These are phyloP conservation scores for Buathra laborator DNA, from an alignment of 2,888 invertebrate genomes.

Conservation along the genomic window DNA sequence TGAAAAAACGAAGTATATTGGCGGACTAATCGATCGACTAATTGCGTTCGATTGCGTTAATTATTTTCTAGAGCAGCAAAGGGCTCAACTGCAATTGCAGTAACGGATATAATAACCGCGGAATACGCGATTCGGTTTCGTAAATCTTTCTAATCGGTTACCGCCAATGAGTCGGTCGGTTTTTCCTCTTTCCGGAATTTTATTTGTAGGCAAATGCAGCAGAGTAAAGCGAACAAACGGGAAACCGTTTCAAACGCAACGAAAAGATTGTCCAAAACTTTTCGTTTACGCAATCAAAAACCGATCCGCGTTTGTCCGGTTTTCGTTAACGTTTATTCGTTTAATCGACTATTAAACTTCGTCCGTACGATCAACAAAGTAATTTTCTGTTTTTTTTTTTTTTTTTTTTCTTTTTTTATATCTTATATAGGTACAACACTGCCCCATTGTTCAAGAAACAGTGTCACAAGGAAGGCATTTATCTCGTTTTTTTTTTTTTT, in stretches of 20 bases:
- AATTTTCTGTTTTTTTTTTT: constrained; percentile 58
- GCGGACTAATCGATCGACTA: constrained; percentile 40
- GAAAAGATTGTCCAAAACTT: not conserved
- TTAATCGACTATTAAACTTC: constrained; percentile 74
- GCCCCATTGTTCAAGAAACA: constrained; percentile 65
- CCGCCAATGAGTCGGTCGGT: constrained; percentile 71
- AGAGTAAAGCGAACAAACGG: constrained; percentile 30
- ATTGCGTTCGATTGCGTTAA: not conserved
- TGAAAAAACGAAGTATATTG: constrained; percentile 46
- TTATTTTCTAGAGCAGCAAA: constrained; percentile 19
- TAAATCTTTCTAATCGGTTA: constrained; percentile 11
- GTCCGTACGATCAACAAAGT: constrained; percentile 76
- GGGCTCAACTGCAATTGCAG: constrained; percentile 24
- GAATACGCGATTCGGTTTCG: constrained; percentile 7
- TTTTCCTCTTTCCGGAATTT: constrained; percentile 74
- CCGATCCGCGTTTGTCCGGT: constrained; percentile 20
- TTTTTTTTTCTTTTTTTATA: constrained; percentile 57
- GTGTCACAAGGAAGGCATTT: constrained; percentile 79
- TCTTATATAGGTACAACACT: constrained; percentile 67
- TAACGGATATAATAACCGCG: constrained; percentile 48
- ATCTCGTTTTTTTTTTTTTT: constrained; percentile 59
- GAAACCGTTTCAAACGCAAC: not conserved
- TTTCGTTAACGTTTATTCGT: constrained; percentile 55
- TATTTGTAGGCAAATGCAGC: constrained; percentile 66
- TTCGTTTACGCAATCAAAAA: not conserved